Percentiles rank a stretch among this genome's conserved stretches.
Evolutionary conservation across 1,140 invertebrate species (phyloP).

Genomic region (Nixonia krombeini): DNA sequence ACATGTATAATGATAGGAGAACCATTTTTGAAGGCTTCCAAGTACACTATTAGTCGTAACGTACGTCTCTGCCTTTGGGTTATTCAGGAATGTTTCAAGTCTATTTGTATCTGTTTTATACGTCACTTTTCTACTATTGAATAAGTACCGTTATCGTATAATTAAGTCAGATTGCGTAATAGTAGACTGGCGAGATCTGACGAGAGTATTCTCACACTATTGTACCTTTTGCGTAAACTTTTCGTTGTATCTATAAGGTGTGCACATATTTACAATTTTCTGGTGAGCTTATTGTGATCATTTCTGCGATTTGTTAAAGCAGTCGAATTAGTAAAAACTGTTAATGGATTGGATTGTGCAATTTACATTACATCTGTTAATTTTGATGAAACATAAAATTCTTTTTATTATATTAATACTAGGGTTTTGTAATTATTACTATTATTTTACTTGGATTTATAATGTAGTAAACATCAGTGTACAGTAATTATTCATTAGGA

Average conservation of each 20-base stretch:
- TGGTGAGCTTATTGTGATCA: no score
- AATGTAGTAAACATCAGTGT: no score
- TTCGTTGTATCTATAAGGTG: neutral
- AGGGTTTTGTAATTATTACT: no score
- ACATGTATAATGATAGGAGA: constrained; percentile 27
- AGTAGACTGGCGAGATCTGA: constrained; percentile 40
- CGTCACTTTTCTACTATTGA: constrained; percentile 45
- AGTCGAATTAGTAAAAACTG: no score
- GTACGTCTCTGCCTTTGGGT: constrained; percentile 46
- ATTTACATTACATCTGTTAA: no score
- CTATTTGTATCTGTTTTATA: constrained; percentile 38
- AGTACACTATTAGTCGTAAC: constrained; percentile 31
- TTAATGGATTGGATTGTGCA: no score
- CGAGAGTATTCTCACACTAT: constrained; percentile 17
- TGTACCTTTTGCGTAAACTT: constrained; percentile 1
- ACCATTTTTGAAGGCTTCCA: constrained; percentile 37
- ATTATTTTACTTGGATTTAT: no score
- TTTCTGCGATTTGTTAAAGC: no score
- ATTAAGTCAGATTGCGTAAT: constrained; percentile 42
- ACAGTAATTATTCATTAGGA: no score
- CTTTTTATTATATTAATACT: no score
- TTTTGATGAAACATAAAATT: no score
- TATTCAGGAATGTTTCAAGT: constrained; percentile 47
- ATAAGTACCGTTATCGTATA: constrained; percentile 27
- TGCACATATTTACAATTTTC: neutral